Percentiles rank a stretch among this genome's conserved stretches.
phyloP scores from a whole-genome alignment of 2,888 invertebrate species.

The Rotaria sp. region DNA sequence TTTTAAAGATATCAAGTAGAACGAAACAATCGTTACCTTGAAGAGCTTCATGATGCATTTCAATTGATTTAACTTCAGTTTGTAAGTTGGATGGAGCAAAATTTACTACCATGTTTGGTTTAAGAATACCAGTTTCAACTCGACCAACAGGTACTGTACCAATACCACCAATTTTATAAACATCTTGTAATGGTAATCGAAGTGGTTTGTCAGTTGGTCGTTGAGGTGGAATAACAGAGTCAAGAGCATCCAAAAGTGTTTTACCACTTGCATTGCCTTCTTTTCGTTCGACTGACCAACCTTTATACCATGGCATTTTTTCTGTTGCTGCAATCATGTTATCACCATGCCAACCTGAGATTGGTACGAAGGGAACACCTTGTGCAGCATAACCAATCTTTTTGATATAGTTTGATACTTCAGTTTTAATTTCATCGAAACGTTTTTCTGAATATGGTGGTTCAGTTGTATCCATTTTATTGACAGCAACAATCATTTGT shows the following conservation, averaged over 20 bases:
- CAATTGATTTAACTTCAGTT: conserved; percentile 97
- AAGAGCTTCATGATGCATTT: conserved; percentile 99
- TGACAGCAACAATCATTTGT: conserved; percentile 95
- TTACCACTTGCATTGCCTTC: conserved; percentile 86
- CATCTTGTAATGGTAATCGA: conserved; percentile 96
- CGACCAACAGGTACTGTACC: conserved; percentile 99
- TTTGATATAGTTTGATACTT: conserved; percentile 95
- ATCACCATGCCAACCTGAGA: conserved; percentile 99
- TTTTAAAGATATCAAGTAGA: not conserved
- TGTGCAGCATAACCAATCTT: conserved; percentile 99
- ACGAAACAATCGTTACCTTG: not conserved
- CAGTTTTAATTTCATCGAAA: conserved; percentile 98
- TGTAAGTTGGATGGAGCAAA: conserved; percentile 92
- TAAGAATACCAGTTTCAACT: conserved; percentile 81
- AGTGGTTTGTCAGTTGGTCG: conserved; percentile 94
- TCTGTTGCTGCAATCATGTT: conserved; percentile 93
- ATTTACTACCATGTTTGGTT: conserved; percentile 69
- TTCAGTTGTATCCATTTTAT: conserved; percentile 99
- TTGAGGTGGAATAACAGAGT: conserved; percentile 85
- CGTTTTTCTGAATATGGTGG: conserved; percentile 85
- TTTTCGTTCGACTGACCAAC: conserved; percentile 80
- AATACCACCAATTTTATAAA: conserved; percentile 99
- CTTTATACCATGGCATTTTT: conserved; percentile 86
- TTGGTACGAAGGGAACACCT: conserved; percentile 93
- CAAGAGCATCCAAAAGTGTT: conserved; percentile 90